These are phyloP conservation scores for Chrysopa pallens DNA, from an alignment of 1,140 invertebrate genomes.

Conservation along the genomic window DNA sequence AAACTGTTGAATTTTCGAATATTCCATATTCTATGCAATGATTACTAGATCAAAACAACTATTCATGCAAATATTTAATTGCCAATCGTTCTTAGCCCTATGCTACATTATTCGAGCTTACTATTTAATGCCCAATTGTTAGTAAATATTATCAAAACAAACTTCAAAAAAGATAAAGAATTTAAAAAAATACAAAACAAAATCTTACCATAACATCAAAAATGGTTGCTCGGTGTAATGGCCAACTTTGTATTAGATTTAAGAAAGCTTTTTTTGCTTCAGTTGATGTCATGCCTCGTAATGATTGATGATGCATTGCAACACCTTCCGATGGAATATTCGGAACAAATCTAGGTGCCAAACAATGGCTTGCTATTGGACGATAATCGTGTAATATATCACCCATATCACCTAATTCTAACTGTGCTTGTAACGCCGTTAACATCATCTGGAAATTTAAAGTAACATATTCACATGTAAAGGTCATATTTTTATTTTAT, in stretches of 20 bases:
- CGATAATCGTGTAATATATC: slow-evolving; percentile 51
- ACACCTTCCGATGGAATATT: slow-evolving; percentile 59
- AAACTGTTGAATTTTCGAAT: no score
- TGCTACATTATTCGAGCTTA: no score
- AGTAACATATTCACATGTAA: no score
- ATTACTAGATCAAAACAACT: no score
- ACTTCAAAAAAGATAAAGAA: no score
- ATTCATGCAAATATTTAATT: no score
- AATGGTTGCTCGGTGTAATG: slow-evolving; percentile 77
- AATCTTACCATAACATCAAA: slow-evolving; percentile 75
- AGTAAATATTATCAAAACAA: no score
- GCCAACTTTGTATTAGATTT: slow-evolving; percentile 88
- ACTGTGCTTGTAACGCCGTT: slow-evolving; percentile 81
- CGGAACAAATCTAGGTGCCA: slow-evolving; percentile 61
- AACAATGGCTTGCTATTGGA: slow-evolving; percentile 57
- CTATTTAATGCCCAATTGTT: no score
- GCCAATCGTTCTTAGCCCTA: no score
- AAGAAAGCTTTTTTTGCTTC: slow-evolving; percentile 85
- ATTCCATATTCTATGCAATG: no score
- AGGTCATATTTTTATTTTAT: no score
- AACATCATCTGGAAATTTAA: slow-evolving; percentile 77
- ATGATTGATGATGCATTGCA: slow-evolving; percentile 68
- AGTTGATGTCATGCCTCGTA: slow-evolving; percentile 65
- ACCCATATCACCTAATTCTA: slow-evolving; percentile 71
- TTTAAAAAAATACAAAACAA: background rate